Evolutionary conservation across 2,888 invertebrate genomes (phyloP).

Genomic region (Adelognathus sp.): DNA sequence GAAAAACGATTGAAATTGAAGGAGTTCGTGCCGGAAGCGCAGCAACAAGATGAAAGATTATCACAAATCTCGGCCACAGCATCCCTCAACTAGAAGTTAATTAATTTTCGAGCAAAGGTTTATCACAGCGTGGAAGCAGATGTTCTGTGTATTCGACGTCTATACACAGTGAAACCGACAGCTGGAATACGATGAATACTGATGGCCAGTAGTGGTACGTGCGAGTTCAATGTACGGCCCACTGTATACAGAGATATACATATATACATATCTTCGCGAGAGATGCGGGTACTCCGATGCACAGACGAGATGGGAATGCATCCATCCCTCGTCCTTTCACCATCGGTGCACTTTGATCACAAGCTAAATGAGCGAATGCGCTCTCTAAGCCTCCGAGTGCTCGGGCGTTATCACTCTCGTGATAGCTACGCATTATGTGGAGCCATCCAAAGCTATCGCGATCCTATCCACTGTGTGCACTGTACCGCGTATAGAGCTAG

Average conservation of each 20-base stretch:
- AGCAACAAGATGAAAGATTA: no score
- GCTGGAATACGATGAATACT: not conserved
- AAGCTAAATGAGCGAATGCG: slow-evolving; percentile 11
- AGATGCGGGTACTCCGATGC: not conserved
- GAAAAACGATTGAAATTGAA: no score
- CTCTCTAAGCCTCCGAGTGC: slow-evolving; percentile 10
- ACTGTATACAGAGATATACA: not conserved
- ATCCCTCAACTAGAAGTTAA: no score
- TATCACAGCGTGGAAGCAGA: not conserved
- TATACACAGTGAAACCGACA: not conserved
- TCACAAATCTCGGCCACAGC: no score
- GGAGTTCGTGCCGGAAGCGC: no score
- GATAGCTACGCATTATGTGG: not conserved
- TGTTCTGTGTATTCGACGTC: not conserved
- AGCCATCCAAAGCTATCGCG: no score
- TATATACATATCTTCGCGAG: not conserved
- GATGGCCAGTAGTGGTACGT: not conserved
- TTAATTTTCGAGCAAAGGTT: not conserved
- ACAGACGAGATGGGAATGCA: not conserved
- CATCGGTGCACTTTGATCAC: not conserved
- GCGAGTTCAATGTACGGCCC: not conserved
- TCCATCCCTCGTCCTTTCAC: not conserved
- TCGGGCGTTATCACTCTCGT: not conserved
- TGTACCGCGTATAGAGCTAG: not conserved
- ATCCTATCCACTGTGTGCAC: no score